Percentiles rank a stretch among this genome's conserved stretches.
These are phyloP conservation scores for Ectemnius lituratus DNA, from an alignment of 2,888 invertebrate species.

Conservation along the genomic window DNA sequence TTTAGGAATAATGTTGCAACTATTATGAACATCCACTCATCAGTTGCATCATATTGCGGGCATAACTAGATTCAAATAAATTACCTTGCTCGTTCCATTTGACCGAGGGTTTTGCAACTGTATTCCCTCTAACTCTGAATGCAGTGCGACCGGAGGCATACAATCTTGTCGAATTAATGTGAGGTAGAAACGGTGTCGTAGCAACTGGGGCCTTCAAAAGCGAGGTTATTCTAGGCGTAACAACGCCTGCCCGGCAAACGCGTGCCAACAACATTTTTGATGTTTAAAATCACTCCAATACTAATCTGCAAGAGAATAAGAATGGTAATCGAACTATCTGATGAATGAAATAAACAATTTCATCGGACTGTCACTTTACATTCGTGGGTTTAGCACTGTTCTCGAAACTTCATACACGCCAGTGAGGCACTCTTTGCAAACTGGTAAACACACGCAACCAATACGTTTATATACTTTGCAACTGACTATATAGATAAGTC, in stretches of 20 bases:
- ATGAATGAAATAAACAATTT: not conserved
- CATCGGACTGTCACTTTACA: too few relatives aligned
- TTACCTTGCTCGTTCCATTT: slow-evolving; percentile 5
- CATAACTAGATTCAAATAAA: not conserved
- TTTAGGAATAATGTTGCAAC: not conserved
- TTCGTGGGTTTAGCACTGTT: too few relatives aligned
- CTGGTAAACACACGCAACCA: too few relatives aligned
- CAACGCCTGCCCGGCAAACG: slow-evolving; percentile 66
- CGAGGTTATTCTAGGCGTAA: slow-evolving; percentile 63
- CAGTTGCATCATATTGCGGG: slow-evolving; percentile 1
- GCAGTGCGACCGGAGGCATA: slow-evolving; percentile 71
- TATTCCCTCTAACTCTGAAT: slow-evolving; percentile 60
- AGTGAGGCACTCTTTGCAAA: too few relatives aligned
- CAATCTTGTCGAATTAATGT: slow-evolving; percentile 67
- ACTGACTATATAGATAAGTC: too few relatives aligned
- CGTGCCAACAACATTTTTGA: slow-evolving; percentile 70
- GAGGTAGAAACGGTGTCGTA: slow-evolving; percentile 52
- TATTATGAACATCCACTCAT: not conserved
- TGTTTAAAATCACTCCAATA: slow-evolving; percentile 1
- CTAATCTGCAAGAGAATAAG: slow-evolving; percentile 14
- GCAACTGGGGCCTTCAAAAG: slow-evolving; percentile 63
- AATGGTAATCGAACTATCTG: not conserved
- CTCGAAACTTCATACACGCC: too few relatives aligned
- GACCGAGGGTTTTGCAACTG: not conserved
- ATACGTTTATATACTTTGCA: too few relatives aligned